Evolutionary conservation across 2,888 invertebrate genomes (phyloP).

Genomic region (Chrysotoxum bicinctum): DNA sequence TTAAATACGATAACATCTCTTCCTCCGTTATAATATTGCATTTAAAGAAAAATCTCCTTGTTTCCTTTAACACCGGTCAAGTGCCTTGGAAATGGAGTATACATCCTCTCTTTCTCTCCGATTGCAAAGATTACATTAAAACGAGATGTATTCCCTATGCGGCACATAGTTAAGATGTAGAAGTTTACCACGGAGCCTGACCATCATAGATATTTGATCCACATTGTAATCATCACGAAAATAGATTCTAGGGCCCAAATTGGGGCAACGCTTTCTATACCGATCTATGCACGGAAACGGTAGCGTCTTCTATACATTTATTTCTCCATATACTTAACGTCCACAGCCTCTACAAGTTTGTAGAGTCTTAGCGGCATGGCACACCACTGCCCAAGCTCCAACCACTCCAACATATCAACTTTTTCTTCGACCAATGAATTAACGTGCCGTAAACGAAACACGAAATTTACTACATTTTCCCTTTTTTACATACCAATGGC

Average conservation of each 20-base stretch:
- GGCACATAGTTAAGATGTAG: background rate
- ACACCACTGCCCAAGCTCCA: too few species aligned
- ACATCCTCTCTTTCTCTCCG: background rate
- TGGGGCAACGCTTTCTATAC: background rate
- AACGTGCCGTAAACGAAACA: too few species aligned
- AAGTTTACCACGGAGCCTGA: background rate
- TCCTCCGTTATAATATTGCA: background rate
- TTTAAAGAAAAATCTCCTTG: background rate
- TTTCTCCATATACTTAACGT: background rate
- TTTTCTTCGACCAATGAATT: too few species aligned
- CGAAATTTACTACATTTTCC: too few species aligned
- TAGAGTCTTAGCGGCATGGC: too few species aligned
- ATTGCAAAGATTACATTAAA: background rate
- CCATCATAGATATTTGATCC: background rate
- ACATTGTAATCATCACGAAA: background rate
- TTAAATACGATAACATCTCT: background rate
- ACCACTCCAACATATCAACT: too few species aligned
- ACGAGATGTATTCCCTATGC: background rate
- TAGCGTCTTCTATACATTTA: background rate
- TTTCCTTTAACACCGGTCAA: background rate
- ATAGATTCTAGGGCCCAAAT: background rate
- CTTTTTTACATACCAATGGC: too few species aligned
- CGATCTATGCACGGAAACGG: background rate
- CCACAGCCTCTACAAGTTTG: background rate
- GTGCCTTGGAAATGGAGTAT: background rate